These are phyloP conservation scores for Emydocephalus ijimae DNA, from an alignment of 2,113 vertebrate species.

Conservation along the genomic window DNA sequence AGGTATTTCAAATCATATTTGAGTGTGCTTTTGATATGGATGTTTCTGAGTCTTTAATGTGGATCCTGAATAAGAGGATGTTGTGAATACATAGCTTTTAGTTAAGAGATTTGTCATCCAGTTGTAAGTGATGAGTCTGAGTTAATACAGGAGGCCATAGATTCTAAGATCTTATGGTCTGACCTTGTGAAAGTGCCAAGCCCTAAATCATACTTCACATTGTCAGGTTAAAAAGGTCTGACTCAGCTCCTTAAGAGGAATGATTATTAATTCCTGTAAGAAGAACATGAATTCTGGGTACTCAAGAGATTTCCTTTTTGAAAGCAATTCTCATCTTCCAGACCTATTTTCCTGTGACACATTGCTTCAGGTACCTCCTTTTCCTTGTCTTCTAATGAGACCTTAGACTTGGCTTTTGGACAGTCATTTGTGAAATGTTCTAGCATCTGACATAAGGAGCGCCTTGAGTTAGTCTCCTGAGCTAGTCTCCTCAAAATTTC, in stretches of 20 bases:
- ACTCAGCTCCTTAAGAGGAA: neutral
- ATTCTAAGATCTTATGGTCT: neutral
- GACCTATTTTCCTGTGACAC: neutral
- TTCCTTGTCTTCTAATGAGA: neutral
- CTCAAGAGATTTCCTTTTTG: neutral
- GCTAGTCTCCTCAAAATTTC: neutral
- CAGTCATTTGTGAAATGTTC: neutral
- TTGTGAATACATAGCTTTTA: neutral
- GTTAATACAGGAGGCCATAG: neutral
- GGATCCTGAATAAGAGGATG: neutral
- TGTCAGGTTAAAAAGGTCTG: neutral
- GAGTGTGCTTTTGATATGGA: neutral
- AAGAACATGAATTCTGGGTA: neutral
- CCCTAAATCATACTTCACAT: neutral
- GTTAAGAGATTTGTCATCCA: neutral
- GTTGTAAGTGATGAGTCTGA: neutral
- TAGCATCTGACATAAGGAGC: neutral
- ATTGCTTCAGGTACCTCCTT: neutral
- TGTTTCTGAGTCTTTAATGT: neutral
- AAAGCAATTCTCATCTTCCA: neutral
- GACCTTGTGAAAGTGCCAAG: neutral
- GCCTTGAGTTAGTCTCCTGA: neutral
- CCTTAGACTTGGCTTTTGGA: neutral
- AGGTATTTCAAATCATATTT: neutral
- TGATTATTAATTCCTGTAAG: neutral